Evolutionary conservation across 2,113 vertebrate genomes (phyloP).

Genomic region (Perca schrenkii): DNA sequence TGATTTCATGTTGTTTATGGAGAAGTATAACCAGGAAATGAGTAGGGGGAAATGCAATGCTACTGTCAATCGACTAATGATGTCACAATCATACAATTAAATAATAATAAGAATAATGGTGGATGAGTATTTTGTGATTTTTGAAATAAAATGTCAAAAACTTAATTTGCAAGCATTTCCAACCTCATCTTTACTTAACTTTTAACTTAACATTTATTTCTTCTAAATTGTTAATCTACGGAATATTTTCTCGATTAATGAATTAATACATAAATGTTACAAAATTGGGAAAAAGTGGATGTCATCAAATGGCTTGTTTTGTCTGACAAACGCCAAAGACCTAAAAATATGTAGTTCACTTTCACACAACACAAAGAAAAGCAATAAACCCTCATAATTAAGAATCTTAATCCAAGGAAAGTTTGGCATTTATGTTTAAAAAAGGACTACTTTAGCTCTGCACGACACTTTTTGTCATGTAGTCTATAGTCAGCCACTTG

Average conservation of each 20-base stretch:
- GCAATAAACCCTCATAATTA: background rate
- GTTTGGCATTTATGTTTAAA: background rate
- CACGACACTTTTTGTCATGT: background rate
- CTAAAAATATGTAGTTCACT: background rate
- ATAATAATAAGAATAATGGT: background rate
- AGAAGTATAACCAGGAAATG: too few relatives aligned
- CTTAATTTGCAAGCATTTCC: background rate
- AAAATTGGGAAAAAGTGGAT: background rate
- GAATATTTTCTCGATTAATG: background rate
- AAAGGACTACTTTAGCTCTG: background rate
- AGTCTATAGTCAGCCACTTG: background rate
- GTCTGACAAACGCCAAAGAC: background rate
- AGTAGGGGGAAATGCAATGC: too few relatives aligned
- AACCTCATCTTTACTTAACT: too few relatives aligned
- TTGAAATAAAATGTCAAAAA: background rate
- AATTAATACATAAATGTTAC: background rate
- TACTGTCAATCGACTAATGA: background rate
- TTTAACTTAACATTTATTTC: background rate
- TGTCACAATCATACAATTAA: background rate
- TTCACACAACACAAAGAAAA: background rate
- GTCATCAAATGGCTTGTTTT: background rate
- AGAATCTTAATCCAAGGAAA: background rate
- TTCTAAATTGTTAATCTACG: background rate
- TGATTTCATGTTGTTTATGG: too few relatives aligned
- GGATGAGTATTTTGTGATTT: background rate